A percentile compares a stretch with the other conserved stretches of the same genome.
Evolutionary conservation across 2,113 vertebrate species (phyloP).

Genomic region (Cettia cetti): DNA sequence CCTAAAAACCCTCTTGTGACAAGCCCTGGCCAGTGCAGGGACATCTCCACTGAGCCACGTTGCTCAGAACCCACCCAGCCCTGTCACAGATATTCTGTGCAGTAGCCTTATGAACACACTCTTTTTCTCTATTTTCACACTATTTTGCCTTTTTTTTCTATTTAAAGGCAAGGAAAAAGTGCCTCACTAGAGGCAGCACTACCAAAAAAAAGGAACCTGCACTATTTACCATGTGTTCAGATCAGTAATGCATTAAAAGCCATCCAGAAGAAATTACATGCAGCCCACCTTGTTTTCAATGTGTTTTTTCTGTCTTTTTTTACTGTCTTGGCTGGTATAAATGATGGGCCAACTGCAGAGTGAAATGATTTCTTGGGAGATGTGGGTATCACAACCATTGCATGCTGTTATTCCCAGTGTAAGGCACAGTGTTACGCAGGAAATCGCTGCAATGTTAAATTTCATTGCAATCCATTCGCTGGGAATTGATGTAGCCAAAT

Average conservation of each 20-base stretch:
- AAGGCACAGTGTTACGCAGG: not conserved
- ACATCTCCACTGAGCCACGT: not conserved
- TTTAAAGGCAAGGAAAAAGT: not conserved
- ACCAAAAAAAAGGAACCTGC: not conserved
- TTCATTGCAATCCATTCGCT: conserved; percentile 48
- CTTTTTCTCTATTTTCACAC: no score
- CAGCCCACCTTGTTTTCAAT: not conserved
- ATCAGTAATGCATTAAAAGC: conserved; percentile 44
- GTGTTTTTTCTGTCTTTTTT: conserved; percentile 9
- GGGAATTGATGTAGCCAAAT: conserved; percentile 38
- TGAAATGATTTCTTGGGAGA: conserved; percentile 39
- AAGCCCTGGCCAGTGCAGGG: no score
- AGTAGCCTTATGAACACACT: not conserved
- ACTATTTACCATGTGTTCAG: not conserved
- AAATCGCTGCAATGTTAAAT: conserved; percentile 38
- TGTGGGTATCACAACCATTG: not conserved
- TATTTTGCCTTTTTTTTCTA: no score
- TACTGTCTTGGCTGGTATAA: conserved; percentile 6
- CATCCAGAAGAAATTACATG: conserved; percentile 26
- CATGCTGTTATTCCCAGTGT: not conserved
- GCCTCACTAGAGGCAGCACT: not conserved
- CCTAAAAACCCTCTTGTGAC: accelerated
- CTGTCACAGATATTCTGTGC: not conserved
- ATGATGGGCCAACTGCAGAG: conserved; percentile 24
- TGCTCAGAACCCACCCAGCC: not conserved